These are phyloP conservation scores for Helostoma temminkii DNA, from an alignment of 2,797 vertebrate species.

Conservation along the genomic window DNA sequence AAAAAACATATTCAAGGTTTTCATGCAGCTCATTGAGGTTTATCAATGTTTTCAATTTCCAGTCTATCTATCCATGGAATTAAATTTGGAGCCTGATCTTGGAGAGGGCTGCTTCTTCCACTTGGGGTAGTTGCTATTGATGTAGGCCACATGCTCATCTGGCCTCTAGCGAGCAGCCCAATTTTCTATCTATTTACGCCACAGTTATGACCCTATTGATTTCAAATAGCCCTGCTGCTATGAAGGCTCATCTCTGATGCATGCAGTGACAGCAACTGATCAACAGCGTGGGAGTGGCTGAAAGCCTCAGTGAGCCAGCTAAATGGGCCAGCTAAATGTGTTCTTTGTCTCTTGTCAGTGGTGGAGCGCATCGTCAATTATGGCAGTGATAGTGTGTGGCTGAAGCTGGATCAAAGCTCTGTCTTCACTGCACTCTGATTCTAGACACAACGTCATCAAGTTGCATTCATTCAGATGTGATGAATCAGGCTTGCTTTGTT, in stretches of 20 bases:
- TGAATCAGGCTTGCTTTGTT: background rate
- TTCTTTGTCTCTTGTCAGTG: slow-evolving; percentile 62
- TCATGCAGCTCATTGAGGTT: slow-evolving; percentile 71
- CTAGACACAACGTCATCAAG: background rate
- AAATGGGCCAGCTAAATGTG: slow-evolving; percentile 61
- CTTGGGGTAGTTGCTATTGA: slow-evolving; percentile 71
- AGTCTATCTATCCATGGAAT: slow-evolving; percentile 72
- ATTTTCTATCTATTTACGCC: slow-evolving; percentile 78
- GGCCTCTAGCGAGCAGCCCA: slow-evolving; percentile 65
- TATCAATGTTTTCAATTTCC: slow-evolving; percentile 79
- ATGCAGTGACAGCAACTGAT: slow-evolving; percentile 66
- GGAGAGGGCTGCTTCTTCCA: slow-evolving; percentile 64
- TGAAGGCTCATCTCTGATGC: slow-evolving; percentile 70
- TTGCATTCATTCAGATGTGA: background rate
- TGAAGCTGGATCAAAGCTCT: slow-evolving; percentile 41
- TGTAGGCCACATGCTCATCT: slow-evolving; percentile 67
- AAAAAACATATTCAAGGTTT: slow-evolving; percentile 62
- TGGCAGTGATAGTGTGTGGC: slow-evolving; percentile 21
- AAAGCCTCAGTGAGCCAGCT: slow-evolving; percentile 57
- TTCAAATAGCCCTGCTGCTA: slow-evolving; percentile 67
- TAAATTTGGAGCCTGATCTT: slow-evolving; percentile 68
- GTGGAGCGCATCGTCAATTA: slow-evolving; percentile 37
- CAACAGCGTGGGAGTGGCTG: slow-evolving; percentile 54
- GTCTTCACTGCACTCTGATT: slow-evolving; percentile 17
- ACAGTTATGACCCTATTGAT: slow-evolving; percentile 79